Conservation (phyloP, 2,113 vertebrate genomes). For the Caloenas nicobarica region DNA sequence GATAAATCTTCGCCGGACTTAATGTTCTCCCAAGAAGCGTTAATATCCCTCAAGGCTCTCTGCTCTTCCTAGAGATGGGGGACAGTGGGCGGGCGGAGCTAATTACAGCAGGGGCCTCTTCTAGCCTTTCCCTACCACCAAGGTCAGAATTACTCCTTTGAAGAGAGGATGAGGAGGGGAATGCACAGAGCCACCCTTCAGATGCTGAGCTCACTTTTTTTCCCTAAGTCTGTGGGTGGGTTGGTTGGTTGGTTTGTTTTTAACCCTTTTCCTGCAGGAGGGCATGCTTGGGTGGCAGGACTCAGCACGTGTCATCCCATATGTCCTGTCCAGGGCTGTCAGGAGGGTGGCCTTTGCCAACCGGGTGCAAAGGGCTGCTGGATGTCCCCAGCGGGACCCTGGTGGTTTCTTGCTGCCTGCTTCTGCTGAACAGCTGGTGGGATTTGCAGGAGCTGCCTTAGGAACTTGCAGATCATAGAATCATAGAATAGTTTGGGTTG, state of each 20-base stretch:
- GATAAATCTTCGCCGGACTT: neutral
- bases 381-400: neutral
- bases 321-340: neutral
- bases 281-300: neutral
- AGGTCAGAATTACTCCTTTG: neutral
- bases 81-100: neutral
- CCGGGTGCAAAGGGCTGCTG: neutral
- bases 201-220: neutral
- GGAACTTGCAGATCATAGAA: neutral
- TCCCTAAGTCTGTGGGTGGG: neutral
- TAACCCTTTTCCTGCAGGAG: neutral
- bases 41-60: neutral
- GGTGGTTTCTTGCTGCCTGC: fast-evolving
- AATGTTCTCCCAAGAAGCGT: neutral
- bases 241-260: neutral
- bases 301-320: neutral
- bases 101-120: neutral
- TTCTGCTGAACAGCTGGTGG: neutral
- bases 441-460: neutral
- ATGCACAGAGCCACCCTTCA: neutral
- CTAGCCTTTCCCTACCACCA: neutral
- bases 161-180: neutral
- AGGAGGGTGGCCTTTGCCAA: neutral
- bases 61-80: neutral
- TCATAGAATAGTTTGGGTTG: too few species aligned